These are phyloP conservation scores for Philaenus spumarius DNA, from an alignment of 1,140 invertebrate species.

Conservation along the genomic window DNA sequence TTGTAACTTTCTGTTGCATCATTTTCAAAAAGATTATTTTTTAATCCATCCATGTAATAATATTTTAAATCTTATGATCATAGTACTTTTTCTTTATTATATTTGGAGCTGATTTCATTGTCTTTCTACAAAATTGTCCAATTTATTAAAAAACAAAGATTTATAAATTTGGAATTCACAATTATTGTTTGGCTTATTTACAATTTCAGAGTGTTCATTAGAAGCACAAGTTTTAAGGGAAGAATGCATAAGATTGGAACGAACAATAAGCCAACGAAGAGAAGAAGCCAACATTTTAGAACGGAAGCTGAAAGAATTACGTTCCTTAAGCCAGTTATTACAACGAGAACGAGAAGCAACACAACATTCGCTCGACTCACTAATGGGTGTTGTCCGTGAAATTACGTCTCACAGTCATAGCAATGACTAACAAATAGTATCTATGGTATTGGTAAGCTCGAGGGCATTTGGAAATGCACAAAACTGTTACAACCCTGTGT, in stretches of 20 bases:
- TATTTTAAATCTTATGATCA: neutral
- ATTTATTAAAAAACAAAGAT: neutral
- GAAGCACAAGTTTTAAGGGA: constrained; percentile 5
- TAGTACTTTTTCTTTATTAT: neutral
- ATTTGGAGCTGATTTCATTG: neutral
- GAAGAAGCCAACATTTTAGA: neutral
- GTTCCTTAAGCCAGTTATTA: neutral
- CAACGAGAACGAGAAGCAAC: neutral
- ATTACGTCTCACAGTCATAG: constrained; percentile 30
- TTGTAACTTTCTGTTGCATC: neutral
- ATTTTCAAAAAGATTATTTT: neutral
- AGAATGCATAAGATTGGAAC: neutral
- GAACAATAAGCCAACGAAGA: neutral
- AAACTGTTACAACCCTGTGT: no score
- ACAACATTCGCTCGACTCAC: neutral
- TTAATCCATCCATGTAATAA: neutral
- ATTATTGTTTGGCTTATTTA: no score
- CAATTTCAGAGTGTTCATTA: constrained; percentile 4
- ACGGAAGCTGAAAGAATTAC: neutral
- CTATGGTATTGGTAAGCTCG: no score
- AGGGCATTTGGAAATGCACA: no score
- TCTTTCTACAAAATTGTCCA: neutral
- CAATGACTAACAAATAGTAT: constrained; percentile 19
- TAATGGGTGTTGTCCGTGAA: constrained; percentile 20
- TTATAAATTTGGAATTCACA: no score